Base-by-base conservation (phyloP, 92 coral and sea anemone genomes). In the Desmophyllum pertusum region DNA sequence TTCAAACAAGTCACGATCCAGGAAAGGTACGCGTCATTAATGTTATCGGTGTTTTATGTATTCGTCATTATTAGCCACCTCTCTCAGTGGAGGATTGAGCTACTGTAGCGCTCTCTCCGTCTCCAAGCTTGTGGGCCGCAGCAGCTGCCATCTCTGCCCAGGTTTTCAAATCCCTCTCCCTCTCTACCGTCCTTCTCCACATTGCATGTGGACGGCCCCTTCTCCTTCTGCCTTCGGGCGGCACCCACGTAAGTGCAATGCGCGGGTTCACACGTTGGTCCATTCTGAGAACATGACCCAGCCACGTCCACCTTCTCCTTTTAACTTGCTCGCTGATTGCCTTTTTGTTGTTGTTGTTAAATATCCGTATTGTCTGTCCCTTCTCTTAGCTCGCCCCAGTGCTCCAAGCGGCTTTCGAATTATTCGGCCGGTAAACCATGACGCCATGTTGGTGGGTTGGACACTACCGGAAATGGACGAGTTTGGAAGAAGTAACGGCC, bases 401-500 rank as follows among this genome's bases (percentile, higher is more conserved):
- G 88, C 95, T 6, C 99, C 99, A 4, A 80, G 95, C 21, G 83
- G 82, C 68, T 93, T 97, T 33, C 94, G 90, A 42, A 92, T 92
- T 65, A 77, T 97, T 39, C 92, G 99, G 42, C 91, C 98, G 62
- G 99, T 97, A 21, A 97, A 97, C 79, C 91, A 91, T 52, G 99
- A 97, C 87, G 93, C 95, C 59, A 79, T 97, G 77, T 84, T 97
- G 81, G 74, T 97, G 39, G 98, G 97, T 46, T 97, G 99, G 99
- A 76, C 86, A 36, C 90, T 91, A n/a, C 99, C 99, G 38, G 95
- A 94, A 53, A 87, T 97, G 86, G 99, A 97, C 80, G 98, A 97
- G 95, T 91, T 97, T 76, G 98, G 98, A 27, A 85, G 93, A 80
- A 97, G 93, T 83, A 94, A 91, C 70, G 97, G 95, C 3, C 84